Conservation (phyloP, 2,888 invertebrate genomes). For the Leptopilina myrica region DNA sequence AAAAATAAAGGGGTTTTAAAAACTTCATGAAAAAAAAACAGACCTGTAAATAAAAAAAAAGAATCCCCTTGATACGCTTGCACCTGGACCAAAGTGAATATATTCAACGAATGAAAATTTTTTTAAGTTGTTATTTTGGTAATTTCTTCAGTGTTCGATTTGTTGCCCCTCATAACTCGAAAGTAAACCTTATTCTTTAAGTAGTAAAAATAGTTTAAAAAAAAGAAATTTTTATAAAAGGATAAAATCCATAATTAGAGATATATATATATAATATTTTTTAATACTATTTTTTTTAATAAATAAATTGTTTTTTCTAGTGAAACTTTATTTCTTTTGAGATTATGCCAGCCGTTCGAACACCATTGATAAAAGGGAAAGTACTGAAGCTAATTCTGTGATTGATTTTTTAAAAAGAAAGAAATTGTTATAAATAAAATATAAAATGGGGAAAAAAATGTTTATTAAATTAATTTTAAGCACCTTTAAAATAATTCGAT, state of each 20-base stretch:
- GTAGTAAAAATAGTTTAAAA: too few species aligned
- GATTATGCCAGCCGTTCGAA: too few species aligned
- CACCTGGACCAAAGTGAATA: conserved; percentile 22
- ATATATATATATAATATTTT: too few species aligned
- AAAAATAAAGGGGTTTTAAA: conserved; percentile 43
- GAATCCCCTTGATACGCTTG: conserved; percentile 40
- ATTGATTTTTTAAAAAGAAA: background rate
- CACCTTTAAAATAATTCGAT: background rate
- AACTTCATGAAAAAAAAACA: conserved; percentile 40
- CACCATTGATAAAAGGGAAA: background rate
- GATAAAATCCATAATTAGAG: too few species aligned
- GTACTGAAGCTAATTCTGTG: conserved; percentile 12
- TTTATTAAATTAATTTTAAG: conserved; percentile 5
- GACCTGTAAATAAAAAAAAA: conserved; percentile 22
- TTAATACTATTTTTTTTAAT: too few species aligned
- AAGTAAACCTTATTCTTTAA: too few species aligned
- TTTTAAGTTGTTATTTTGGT: background rate
- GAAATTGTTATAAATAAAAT: background rate
- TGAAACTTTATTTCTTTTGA: too few species aligned
- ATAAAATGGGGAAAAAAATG: background rate
- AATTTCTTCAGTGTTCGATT: conserved; percentile 11
- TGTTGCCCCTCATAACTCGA: too few species aligned
- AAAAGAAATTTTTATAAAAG: too few species aligned
- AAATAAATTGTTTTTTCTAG: too few species aligned
- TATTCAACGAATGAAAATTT: background rate